A percentile compares a stretch with the other conserved stretches of the same genome.
phyloP scores from a whole-genome alignment of 2,888 invertebrate genomes.

The Trachelus iudaicus region DNA sequence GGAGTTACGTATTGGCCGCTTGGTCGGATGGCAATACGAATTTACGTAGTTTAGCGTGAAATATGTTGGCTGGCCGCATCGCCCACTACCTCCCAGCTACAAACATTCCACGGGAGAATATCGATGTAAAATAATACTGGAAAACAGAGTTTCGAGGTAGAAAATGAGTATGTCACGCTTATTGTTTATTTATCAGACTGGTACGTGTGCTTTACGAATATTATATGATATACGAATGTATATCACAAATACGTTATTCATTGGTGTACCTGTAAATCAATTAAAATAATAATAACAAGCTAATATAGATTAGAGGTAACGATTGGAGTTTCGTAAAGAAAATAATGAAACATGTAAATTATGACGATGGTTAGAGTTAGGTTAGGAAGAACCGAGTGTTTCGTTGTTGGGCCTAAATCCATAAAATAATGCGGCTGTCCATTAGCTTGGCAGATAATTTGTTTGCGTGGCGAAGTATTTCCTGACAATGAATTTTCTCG shows the following conservation, averaged over 20 bases:
- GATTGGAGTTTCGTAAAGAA: not conserved
- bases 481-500: not conserved
- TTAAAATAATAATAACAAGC: not conserved
- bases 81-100: not conserved
- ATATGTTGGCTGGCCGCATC: conserved; percentile 11
- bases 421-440: not conserved
- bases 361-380: not conserved
- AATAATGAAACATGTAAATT: not conserved
- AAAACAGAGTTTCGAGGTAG: not conserved
- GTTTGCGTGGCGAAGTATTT: not conserved
- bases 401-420: not conserved
- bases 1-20: not conserved
- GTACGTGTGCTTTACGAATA: not conserved
- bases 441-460: not conserved
- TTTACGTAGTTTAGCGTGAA: conserved; percentile 36
- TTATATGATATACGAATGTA: not conserved
- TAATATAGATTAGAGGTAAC: not conserved
- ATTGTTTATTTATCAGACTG: not conserved
- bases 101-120: not conserved
- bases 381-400: not conserved
- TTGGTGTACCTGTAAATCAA: not conserved
- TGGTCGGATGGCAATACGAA: conserved; percentile 24
- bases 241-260: not conserved
- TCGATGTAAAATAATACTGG: not conserved
- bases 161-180: not conserved